A percentile compares a stretch with the other conserved stretches of the same genome.
Conservation (phyloP, 2,797 vertebrate genomes). For the Aulostomus chinensis region DNA sequence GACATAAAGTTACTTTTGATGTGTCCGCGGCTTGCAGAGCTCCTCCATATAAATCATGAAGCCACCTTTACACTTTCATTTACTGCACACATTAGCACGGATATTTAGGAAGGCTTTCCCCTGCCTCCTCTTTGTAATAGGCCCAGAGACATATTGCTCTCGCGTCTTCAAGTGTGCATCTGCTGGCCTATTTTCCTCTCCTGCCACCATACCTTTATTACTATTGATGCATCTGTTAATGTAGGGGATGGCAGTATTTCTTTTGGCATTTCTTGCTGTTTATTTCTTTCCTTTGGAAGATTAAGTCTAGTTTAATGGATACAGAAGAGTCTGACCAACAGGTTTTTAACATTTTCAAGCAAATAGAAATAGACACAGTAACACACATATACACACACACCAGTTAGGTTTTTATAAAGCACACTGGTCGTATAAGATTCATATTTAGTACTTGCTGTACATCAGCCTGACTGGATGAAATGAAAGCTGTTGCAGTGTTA, state of each 20-base stretch:
- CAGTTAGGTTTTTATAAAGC: conserved; percentile 40
- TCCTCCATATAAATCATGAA: conserved; percentile 5
- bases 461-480: conserved; percentile 68
- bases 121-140: conserved; percentile 11
- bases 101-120: conserved; percentile 18
- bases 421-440: conserved; percentile 44
- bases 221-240: conserved; percentile 4
- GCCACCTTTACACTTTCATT: conserved; percentile 16
- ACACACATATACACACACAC: conserved; percentile 1
- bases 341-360: conserved; percentile 5
- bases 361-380: not conserved
- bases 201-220: not conserved
- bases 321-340: conserved; percentile 1
- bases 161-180: conserved; percentile 15
- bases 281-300: conserved; percentile 1
- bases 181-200: not conserved
- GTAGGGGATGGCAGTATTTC: not conserved
- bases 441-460: conserved; percentile 55
- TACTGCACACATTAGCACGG: conserved; percentile 19
- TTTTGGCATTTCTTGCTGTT: not conserved
- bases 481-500: conserved; percentile 65
- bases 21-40: not conserved
- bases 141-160: conserved; percentile 11
- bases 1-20: not conserved
- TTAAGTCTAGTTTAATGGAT: not conserved